These are phyloP conservation scores for Danio jaintianensis DNA, from an alignment of 2,797 vertebrate genomes.

Conservation along the genomic window DNA sequence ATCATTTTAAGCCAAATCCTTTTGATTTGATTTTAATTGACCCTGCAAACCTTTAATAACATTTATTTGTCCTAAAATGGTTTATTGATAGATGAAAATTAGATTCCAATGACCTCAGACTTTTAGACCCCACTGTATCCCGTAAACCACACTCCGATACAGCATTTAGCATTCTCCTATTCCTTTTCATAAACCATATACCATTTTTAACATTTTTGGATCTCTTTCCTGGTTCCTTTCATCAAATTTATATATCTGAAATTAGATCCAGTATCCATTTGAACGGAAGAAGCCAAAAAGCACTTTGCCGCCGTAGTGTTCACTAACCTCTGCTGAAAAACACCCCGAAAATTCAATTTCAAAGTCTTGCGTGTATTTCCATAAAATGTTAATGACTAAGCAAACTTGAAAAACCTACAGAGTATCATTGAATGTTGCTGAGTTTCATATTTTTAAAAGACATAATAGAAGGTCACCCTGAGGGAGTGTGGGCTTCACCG, in stretches of 20 bases:
- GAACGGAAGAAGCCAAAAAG: constrained; percentile 9
- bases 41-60: neutral
- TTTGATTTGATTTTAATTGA: neutral
- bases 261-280: constrained; percentile 33
- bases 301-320: constrained; percentile 16
- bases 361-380: neutral
- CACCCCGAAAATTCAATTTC: constrained; percentile 4
- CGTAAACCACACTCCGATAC: neutral
- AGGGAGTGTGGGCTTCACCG: constrained; percentile 35
- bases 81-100: neutral
- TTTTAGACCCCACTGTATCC: neutral
- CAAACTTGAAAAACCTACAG: constrained; percentile 24
- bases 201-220: neutral
- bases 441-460: constrained; percentile 35
- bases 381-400: constrained; percentile 34
- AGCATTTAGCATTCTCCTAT: neutral
- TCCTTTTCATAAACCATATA: neutral
- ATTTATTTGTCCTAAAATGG: neutral
- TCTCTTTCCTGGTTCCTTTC: constrained; percentile 18
- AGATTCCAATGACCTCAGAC: neutral
- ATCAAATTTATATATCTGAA: constrained; percentile 31
- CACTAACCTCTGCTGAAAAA: neutral
- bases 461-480: constrained; percentile 42
- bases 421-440: constrained; percentile 18
- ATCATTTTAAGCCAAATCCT: neutral